Conservation (phyloP, 23 tunicate genomes). For the Styela plicata region DNA sequence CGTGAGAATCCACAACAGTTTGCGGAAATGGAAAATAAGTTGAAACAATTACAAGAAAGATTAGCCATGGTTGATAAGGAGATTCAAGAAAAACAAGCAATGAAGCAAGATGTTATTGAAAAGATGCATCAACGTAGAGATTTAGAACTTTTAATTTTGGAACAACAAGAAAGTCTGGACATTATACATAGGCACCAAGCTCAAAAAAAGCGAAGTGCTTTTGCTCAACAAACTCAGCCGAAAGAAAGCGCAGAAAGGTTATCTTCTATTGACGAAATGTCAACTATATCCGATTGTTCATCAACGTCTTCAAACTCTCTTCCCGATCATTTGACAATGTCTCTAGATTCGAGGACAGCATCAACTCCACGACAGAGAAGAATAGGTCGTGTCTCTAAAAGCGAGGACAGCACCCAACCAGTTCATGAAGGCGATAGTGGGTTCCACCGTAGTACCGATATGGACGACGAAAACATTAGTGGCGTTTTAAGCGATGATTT, state of each 20-base stretch:
- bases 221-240: slow-evolving; percentile 10
- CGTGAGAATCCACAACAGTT: slow-evolving; percentile 74
- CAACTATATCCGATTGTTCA: slow-evolving; percentile 61
- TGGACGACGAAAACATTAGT: not conserved
- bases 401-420: not conserved
- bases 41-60: slow-evolving; percentile 51
- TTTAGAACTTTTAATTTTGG: slow-evolving; percentile 57
- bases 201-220: not conserved
- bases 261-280: slow-evolving; percentile 60
- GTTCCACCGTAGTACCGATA: not conserved
- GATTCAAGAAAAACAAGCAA: slow-evolving; percentile 52
- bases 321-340: not conserved
- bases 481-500: not conserved
- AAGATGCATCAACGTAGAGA: slow-evolving; percentile 69
- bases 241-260: slow-evolving; percentile 23
- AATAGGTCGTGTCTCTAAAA: not conserved
- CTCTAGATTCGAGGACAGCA: slow-evolving; percentile 17
- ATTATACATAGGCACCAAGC: slow-evolving; percentile 40
- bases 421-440: slow-evolving; percentile 3
- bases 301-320: slow-evolving; percentile 61
- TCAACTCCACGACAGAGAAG: slow-evolving; percentile 35
- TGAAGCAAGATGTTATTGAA: slow-evolving; percentile 55
- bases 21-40: slow-evolving; percentile 71
- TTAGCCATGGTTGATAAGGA: slow-evolving; percentile 52
- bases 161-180: slow-evolving; percentile 57